A percentile compares a stretch with the other conserved stretches of the same genome.
phyloP scores from a whole-genome alignment of 1,140 invertebrate species.

The Drosophila pseudoananassae region DNA sequence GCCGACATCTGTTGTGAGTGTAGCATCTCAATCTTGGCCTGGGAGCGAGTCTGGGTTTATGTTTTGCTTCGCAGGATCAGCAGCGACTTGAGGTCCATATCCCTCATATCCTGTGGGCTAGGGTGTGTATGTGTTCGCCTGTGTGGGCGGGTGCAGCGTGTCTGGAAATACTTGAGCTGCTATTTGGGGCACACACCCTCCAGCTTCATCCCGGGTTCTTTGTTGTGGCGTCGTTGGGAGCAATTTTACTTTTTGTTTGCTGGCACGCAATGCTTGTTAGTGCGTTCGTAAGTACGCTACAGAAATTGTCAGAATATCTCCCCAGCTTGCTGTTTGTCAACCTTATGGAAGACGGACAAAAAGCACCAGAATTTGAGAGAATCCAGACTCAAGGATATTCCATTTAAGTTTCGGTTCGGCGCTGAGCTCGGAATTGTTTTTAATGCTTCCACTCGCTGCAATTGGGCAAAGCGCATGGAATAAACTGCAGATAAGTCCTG shows the following conservation, averaged over 20 bases:
- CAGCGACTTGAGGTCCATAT: constrained; percentile 50
- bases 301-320: constrained; percentile 62
- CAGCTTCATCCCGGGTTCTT: constrained; percentile 34
- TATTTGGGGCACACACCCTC: constrained; percentile 56
- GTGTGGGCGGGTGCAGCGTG: constrained; percentile 44
- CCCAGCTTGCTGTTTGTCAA: constrained; percentile 32
- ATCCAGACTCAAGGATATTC: constrained; percentile 12
- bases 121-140: background rate
- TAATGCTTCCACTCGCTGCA: constrained; percentile 11
- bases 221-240: constrained; percentile 47
- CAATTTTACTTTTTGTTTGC: constrained; percentile 65
- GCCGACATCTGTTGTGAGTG: constrained; percentile 29
- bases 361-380: constrained; percentile 5
- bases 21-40: constrained; percentile 64
- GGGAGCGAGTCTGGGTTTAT: constrained; percentile 41
- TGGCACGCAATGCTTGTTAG: constrained; percentile 70
- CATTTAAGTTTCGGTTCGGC: constrained; percentile 38
- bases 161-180: constrained; percentile 69
- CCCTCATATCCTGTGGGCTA: constrained; percentile 44
- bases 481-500: constrained; percentile 31
- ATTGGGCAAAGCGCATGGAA: constrained; percentile 2
- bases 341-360: background rate
- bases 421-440: constrained; percentile 25
- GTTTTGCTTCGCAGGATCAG: constrained; percentile 42
- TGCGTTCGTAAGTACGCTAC: constrained; percentile 57